Evolutionary conservation across 2,888 invertebrate species (phyloP).

Genomic region (Nemurella pictetii): DNA sequence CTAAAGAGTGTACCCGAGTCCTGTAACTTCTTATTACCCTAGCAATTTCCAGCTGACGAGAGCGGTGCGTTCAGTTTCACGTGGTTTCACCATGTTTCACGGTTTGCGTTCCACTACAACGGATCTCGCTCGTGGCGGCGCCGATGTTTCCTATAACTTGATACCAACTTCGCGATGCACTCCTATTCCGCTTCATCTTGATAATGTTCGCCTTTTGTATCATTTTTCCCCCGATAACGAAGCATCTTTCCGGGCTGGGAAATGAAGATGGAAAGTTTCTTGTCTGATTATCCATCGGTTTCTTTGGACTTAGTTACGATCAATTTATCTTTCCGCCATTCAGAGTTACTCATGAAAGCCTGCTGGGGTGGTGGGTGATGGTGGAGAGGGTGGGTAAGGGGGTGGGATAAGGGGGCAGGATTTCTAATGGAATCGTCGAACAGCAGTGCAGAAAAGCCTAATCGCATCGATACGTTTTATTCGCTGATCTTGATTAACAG

Average conservation of each 20-base stretch:
- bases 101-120: background rate
- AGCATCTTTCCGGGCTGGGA: background rate
- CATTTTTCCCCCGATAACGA: background rate
- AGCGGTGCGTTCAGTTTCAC: background rate
- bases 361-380: background rate
- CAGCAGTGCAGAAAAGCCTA: background rate
- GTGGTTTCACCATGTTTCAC: background rate
- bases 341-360: background rate
- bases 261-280: background rate
- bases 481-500: background rate
- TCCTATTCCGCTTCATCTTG: background rate
- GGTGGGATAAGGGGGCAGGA: background rate
- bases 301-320: constrained; percentile 11
- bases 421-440: background rate
- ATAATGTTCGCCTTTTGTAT: background rate
- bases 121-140: background rate
- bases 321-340: constrained; percentile 1
- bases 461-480: background rate
- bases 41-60: background rate
- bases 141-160: background rate
- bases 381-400: background rate
- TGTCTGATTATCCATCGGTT: constrained; percentile 8
- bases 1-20: background rate
- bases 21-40: background rate
- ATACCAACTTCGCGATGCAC: background rate